Evolutionary conservation across 2,797 vertebrate genomes (phyloP).

Genomic region (Mormyrops boulengeri): DNA sequence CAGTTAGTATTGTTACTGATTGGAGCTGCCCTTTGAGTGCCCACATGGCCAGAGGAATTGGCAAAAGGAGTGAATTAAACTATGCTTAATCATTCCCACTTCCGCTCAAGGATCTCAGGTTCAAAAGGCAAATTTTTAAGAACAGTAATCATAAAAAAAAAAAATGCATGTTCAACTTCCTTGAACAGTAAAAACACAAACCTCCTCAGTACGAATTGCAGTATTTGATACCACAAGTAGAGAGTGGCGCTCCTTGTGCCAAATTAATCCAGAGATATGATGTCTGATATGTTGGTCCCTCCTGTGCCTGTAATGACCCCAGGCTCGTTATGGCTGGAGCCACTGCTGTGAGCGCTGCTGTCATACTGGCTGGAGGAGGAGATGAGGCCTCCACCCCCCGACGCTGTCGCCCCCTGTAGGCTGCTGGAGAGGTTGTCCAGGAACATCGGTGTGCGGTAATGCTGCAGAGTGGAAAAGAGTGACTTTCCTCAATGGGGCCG

Average conservation of each 20-base stretch:
- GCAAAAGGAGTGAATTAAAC: background rate
- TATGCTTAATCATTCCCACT: conserved; percentile 9
- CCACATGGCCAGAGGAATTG: background rate
- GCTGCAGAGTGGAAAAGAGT: conserved; percentile 62
- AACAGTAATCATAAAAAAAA: conserved; percentile 17
- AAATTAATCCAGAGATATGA: conserved; percentile 85
- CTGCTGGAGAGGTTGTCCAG: conserved; percentile 85
- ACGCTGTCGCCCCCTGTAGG: conserved; percentile 71
- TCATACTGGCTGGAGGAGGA: conserved; percentile 79
- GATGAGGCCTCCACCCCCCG: conserved; percentile 67
- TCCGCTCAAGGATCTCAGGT: background rate
- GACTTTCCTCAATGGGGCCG: background rate
- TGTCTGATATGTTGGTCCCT: conserved; percentile 65
- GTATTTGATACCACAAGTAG: background rate
- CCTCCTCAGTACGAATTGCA: background rate
- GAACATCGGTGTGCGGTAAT: conserved; percentile 92
- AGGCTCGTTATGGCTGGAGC: conserved; percentile 65
- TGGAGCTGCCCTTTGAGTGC: conserved; percentile 10
- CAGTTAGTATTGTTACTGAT: conserved; percentile 11
- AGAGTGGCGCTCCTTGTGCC: background rate
- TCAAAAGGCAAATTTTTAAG: conserved; percentile 14
- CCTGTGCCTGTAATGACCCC: conserved; percentile 70
- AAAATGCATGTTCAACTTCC: background rate
- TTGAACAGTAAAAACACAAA: background rate
- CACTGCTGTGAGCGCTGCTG: conserved; percentile 55